phyloP scores from a whole-genome alignment of 2,113 vertebrate genomes.

The Cranoglanis bouderius region DNA sequence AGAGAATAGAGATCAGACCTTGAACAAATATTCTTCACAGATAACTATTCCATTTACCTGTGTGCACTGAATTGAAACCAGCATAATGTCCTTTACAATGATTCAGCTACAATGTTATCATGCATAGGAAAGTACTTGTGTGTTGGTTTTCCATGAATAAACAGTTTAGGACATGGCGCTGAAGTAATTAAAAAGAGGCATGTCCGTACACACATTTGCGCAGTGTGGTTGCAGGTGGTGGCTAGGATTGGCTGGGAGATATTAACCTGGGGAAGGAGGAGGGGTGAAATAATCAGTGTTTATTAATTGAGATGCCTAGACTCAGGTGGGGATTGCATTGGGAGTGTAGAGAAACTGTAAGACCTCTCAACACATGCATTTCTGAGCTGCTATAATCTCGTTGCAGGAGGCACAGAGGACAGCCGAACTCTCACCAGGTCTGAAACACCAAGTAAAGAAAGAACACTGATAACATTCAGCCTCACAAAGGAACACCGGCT shows the following conservation, averaged over 20 bases:
- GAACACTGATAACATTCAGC: conserved; percentile 62
- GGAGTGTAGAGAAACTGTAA: background rate
- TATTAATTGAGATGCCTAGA: conserved; percentile 20
- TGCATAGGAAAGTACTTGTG: background rate
- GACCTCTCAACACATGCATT: conserved; percentile 10
- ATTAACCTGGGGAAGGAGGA: background rate
- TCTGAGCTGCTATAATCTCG: background rate
- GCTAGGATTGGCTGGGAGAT: conserved; percentile 1
- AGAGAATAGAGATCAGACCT: background rate
- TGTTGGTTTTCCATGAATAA: conserved; percentile 11
- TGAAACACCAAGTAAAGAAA: conserved; percentile 39
- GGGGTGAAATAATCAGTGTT: conserved; percentile 5
- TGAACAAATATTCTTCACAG: conserved; percentile 12
- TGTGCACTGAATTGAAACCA: conserved; percentile 2
- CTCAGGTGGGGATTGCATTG: background rate
- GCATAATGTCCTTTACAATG: background rate
- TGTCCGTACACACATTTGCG: background rate
- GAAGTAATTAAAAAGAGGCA: conserved; percentile 11
- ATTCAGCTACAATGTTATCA: background rate
- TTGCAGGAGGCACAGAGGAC: conserved; percentile 25
- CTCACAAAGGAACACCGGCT: conserved; percentile 59
- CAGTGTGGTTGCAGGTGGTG: conserved; percentile 7
- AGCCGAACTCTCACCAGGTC: conserved; percentile 48
- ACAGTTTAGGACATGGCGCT: background rate
- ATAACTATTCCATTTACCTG: background rate